Evolutionary conservation across 35 echinoderm and acorn worm genomes (phyloP).

Genomic region (Stichopus chloronotus): DNA sequence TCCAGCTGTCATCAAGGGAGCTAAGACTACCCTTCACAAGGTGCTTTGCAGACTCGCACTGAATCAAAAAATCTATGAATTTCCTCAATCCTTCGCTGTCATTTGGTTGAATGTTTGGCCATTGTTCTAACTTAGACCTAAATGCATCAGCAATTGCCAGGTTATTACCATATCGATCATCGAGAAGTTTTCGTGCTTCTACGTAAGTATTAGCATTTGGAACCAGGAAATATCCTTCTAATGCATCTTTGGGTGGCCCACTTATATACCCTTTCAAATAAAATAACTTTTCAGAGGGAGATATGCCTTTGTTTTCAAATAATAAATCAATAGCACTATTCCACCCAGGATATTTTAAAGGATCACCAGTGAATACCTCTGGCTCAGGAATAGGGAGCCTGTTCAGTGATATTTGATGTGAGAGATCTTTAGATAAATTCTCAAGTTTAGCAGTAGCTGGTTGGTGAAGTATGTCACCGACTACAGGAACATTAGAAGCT

Average conservation of each 20-base stretch:
- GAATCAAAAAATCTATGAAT: not conserved
- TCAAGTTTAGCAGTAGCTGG: not conserved
- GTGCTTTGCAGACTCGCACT: not conserved
- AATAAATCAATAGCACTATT: not conserved
- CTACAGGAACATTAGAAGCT: not conserved
- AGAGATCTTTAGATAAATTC: slow-evolving; percentile 14
- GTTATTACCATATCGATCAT: slow-evolving; percentile 1
- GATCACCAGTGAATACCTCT: slow-evolving; percentile 4
- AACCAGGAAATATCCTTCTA: slow-evolving; percentile 10
- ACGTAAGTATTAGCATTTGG: not conserved
- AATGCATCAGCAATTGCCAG: not conserved
- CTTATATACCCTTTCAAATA: slow-evolving; percentile 3
- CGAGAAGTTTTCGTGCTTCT: not conserved
- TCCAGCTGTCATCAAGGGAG: not conserved
- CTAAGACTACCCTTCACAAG: not conserved
- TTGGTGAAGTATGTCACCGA: not conserved
- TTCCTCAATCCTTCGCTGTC: not conserved
- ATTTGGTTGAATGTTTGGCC: not conserved
- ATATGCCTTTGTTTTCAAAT: not conserved
- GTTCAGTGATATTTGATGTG: not conserved
- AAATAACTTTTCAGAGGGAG: not conserved
- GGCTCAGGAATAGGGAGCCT: slow-evolving; percentile 15
- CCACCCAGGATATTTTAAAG: not conserved
- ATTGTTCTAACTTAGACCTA: not conserved
- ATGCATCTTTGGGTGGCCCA: not conserved